Percentiles rank a stretch among this genome's conserved stretches.
Evolutionary conservation across 2,113 vertebrate species (phyloP).

Genomic region (Axis porcinus): DNA sequence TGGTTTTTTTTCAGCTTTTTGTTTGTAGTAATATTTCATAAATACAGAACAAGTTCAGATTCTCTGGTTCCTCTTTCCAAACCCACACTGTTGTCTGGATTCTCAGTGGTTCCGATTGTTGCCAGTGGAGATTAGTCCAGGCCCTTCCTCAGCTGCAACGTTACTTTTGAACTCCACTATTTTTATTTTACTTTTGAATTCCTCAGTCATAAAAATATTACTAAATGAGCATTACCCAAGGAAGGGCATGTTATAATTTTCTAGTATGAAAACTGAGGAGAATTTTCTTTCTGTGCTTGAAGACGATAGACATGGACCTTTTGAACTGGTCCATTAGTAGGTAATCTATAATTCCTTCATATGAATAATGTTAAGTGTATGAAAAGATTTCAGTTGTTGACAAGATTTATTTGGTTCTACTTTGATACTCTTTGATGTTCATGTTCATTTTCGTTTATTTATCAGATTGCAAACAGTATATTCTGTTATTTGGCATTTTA

Average conservation of each 20-base stretch:
- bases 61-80: not conserved
- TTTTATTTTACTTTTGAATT: conserved; percentile 9
- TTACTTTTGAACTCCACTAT: not conserved
- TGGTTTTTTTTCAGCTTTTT: conserved; percentile 7
- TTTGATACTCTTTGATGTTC: not conserved
- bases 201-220: not conserved
- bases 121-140: not conserved
- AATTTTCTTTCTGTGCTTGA: not conserved
- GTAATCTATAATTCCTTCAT: not conserved
- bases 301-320: not conserved
- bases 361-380: not conserved
- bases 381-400: not conserved
- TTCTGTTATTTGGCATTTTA: not conserved
- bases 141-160: not conserved
- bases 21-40: conserved; percentile 38
- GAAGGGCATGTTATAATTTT: not conserved
- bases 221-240: not conserved
- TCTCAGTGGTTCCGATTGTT: not conserved
- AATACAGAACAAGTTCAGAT: not conserved
- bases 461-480: not conserved
- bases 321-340: not conserved
- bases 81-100: not conserved
- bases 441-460: not conserved
- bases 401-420: not conserved
- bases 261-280: not conserved